Evolutionary conservation across 2,888 invertebrate genomes (phyloP).

Genomic region (Morpho deidamia): DNA sequence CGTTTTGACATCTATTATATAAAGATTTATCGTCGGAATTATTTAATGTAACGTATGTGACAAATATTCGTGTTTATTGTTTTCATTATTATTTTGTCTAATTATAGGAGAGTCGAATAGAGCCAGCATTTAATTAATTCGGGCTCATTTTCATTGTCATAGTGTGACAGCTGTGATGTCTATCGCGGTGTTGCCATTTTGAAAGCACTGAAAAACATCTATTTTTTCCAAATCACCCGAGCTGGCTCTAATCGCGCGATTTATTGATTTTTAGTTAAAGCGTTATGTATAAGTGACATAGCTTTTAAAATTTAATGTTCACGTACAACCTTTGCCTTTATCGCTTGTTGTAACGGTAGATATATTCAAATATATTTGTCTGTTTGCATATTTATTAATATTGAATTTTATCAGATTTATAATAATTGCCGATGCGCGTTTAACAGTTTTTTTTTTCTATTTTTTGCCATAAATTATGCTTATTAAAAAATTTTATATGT

Average conservation of each 20-base stretch:
- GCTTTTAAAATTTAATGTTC: constrained; percentile 15
- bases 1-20: not conserved
- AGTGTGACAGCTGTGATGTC: no score
- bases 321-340: constrained; percentile 53
- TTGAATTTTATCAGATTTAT: constrained; percentile 19
- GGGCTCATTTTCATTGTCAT: no score
- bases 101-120: not conserved
- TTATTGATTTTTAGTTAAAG: constrained; percentile 4
- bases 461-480: not conserved
- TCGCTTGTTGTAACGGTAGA: constrained; percentile 41
- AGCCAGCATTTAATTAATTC: not conserved
- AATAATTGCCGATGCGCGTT: constrained; percentile 18
- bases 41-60: not conserved
- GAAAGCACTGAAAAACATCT: no score
- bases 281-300: constrained; percentile 14
- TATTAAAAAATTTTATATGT: not conserved
- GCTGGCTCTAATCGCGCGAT: not conserved
- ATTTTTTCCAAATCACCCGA: not conserved
- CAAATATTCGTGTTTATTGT: constrained; percentile 1
- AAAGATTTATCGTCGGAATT: not conserved
- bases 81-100: not conserved
- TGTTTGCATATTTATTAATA: constrained; percentile 19
- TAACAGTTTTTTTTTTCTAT: constrained; percentile 16
- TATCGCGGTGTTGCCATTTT: no score
- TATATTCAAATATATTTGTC: constrained; percentile 26